Evolutionary conservation across 2,888 invertebrate genomes (phyloP).

Genomic region (Heliconius cydno): DNA sequence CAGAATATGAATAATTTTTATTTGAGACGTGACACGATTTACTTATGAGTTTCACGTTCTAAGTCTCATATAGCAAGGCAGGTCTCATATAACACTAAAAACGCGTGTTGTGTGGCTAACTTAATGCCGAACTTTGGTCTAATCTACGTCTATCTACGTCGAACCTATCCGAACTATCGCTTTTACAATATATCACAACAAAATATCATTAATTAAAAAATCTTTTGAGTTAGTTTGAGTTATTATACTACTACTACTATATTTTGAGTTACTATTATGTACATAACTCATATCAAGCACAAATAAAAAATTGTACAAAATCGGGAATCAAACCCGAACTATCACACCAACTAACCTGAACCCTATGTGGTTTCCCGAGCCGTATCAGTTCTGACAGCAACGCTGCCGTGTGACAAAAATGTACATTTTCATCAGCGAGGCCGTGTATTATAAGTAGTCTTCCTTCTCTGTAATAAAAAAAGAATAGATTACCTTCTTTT

Average conservation of each 20-base stretch:
- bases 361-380: conserved; percentile 97
- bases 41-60: not conserved
- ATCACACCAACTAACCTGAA: conserved; percentile 61
- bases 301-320: not conserved
- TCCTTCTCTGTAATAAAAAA: conserved; percentile 85
- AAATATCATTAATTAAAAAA: too few species aligned
- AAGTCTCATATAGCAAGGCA: not conserved
- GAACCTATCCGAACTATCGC: too few species aligned
- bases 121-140: too few species aligned
- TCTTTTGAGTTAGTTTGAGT: too few species aligned
- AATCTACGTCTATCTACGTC: too few species aligned
- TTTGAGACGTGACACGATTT: not conserved
- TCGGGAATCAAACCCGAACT: not conserved
- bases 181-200: too few species aligned
- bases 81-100: too few species aligned
- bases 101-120: too few species aligned
- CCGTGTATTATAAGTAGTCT: conserved; percentile 98
- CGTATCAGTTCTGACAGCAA: conserved; percentile 94
- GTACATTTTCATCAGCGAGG: conserved; percentile 99
- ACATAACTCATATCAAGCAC: too few species aligned
- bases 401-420: conserved; percentile 97
- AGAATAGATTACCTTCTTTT: not conserved
- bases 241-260: too few species aligned
- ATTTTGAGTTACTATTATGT: too few species aligned
- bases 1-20: too few species aligned